These are phyloP conservation scores for Stictocephala bisonia DNA, from an alignment of 2,888 invertebrate genomes.

Conservation along the genomic window DNA sequence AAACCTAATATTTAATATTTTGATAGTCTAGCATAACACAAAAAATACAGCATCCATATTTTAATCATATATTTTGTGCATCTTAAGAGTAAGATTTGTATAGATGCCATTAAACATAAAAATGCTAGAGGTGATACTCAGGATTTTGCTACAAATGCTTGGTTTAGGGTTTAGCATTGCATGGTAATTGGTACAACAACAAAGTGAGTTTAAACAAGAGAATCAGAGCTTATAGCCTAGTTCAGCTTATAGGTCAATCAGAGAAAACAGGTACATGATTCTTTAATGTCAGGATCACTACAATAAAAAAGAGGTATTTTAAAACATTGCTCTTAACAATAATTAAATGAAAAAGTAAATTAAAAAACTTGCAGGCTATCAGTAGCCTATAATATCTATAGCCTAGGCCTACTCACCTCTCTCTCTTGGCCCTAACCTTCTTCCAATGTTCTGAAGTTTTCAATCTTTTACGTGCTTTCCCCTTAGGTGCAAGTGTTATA, in stretches of 20 bases:
- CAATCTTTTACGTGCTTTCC: too few species aligned
- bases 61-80: not conserved
- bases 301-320: slow-evolving; percentile 15
- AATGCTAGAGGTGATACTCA: slow-evolving; percentile 31
- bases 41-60: too few species aligned
- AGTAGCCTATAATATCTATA: slow-evolving; percentile 25
- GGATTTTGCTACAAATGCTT: slow-evolving; percentile 34
- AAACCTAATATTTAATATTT: too few species aligned
- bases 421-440: slow-evolving; percentile 36
- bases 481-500: slow-evolving; percentile 1
- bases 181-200: slow-evolving; percentile 36
- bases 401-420: slow-evolving; percentile 33
- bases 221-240: not conserved
- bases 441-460: slow-evolving; percentile 21
- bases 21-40: too few species aligned
- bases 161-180: too few species aligned
- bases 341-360: not conserved
- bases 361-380: not conserved
- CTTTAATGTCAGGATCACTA: not conserved
- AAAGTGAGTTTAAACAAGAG: slow-evolving; percentile 36
- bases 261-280: not conserved
- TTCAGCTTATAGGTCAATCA: not conserved
- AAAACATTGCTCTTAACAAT: not conserved
- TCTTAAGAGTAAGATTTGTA: slow-evolving; percentile 17
- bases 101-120: slow-evolving; percentile 14